Base-by-base conservation (phyloP, 2,888 invertebrate genomes). In the Drosophila mayaguana region DNA sequence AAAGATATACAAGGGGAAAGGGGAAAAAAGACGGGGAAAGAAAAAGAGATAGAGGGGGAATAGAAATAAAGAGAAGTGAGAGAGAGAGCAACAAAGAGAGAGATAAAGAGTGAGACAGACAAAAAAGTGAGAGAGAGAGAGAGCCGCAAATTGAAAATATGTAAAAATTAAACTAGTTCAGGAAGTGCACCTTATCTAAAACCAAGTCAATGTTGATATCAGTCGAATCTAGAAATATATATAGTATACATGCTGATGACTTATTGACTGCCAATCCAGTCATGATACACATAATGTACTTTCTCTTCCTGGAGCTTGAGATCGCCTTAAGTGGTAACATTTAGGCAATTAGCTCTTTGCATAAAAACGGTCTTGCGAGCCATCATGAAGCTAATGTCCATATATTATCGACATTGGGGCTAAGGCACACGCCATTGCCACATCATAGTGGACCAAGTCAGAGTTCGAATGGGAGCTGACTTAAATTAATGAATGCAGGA, bases 401-500 rank as follows among this genome's bases (percentile, higher is more conserved):
- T 84, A 70, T 65, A 81, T 84, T 75, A 79, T 67, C 61, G 68
- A 48, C 63, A 76, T 56, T 63, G 60, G 18, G 60, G 28, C 53
- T 46, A 7, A 50, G 43, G 60, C 72, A 82, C 83, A 88, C 71
- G 69, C 83, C 69, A 87, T 83, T 83, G 82, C 63, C 83, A 87
- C 85, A 59, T 82, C 70, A 43, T 63, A 54, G 54, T 74, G 73
- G 59, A 61, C 60, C 72, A 51, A 22, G 53, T 16, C 53, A 16
- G 32, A n/a, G 61, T 38, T n/a, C 60, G 40, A 38, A 25, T 64
- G 63, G 61, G 60, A 63, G 57, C 45, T 69, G 59, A 68, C 74
- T 80, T 75, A 77, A 87, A 78, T 89, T 85, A 80, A 87, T 86
- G 87, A 80, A 72, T 81, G 64, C 72, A 55, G 67, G 65, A 55